A percentile compares a stretch with the other conserved stretches of the same genome.
Evolutionary conservation across 2,113 vertebrate genomes (phyloP).

Genomic region (Promerops cafer): DNA sequence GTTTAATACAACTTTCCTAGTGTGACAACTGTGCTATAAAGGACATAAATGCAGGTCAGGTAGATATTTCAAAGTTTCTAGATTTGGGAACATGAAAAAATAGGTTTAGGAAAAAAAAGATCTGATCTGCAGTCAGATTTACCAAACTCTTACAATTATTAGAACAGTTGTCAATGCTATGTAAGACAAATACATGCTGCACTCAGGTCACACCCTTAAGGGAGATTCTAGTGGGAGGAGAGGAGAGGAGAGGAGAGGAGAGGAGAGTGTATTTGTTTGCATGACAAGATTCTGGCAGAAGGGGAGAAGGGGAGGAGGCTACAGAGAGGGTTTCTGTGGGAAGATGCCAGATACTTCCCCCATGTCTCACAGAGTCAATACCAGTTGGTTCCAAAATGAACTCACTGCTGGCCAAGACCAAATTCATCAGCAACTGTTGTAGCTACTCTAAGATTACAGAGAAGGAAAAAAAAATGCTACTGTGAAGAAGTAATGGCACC

Average conservation of each 20-base stretch:
- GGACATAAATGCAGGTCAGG: neutral
- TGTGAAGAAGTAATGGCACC: neutral
- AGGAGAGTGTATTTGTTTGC: too few species aligned
- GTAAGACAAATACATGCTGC: neutral
- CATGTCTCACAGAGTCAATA: neutral
- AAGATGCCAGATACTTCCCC: fast-evolving
- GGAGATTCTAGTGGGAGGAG: neutral
- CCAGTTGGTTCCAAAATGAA: neutral
- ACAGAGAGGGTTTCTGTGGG: neutral
- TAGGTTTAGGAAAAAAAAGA: neutral
- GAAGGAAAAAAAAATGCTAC: neutral
- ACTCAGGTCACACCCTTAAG: neutral
- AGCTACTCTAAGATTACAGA: neutral
- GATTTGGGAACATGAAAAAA: neutral
- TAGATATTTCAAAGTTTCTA: neutral
- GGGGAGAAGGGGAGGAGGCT: neutral
- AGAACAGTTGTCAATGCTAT: neutral
- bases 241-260: neutral
- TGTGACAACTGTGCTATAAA: neutral
- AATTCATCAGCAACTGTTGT: neutral
- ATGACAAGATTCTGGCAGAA: neutral
- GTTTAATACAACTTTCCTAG: neutral
- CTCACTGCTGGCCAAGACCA: neutral
- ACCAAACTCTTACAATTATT: neutral
- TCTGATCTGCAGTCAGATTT: neutral